phyloP scores from a whole-genome alignment of 2,888 invertebrate genomes.

The Arge pagana region DNA sequence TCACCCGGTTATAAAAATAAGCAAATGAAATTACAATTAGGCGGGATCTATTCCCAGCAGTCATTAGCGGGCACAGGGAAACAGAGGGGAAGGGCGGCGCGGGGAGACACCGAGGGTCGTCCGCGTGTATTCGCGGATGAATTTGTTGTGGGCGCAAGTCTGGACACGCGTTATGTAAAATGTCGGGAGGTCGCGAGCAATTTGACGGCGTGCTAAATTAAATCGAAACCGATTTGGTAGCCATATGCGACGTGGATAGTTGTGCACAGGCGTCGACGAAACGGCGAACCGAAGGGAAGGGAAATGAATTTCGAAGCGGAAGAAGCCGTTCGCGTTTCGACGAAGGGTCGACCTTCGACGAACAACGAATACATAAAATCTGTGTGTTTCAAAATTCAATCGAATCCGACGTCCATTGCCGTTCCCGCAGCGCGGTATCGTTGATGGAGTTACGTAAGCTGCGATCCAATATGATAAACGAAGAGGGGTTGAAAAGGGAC shows the following conservation, averaged over 20 bases:
- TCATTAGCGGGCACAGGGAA: conserved; percentile 11
- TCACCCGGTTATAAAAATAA: conserved; percentile 5
- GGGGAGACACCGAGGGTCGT: conserved; percentile 10
- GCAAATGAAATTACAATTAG: conserved; percentile 19
- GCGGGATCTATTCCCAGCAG: conserved; percentile 10
- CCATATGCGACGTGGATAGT: conserved; percentile 12
- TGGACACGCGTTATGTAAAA: conserved; percentile 20
- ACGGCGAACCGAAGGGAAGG: no score
- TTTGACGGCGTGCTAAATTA: conserved; percentile 19
- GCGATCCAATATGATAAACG: no score
- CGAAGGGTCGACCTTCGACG: no score
- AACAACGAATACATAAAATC: no score
- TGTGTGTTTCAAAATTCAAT: no score
- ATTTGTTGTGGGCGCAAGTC: conserved; percentile 19
- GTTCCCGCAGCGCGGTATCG: no score
- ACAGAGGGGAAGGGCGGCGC: conserved; percentile 12
- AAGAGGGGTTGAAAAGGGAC: no score
- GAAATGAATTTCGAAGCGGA: no score
- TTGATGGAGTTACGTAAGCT: no score
- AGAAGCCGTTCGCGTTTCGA: no score
- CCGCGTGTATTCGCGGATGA: conserved; percentile 12
- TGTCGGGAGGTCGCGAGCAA: conserved; percentile 20
- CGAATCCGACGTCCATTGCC: no score
- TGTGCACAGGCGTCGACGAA: conserved; percentile 7
- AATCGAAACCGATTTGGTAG: conserved; percentile 19